Evolutionary conservation across 2,888 invertebrate genomes (phyloP).

Genomic region (Chrysodeixis includens): DNA sequence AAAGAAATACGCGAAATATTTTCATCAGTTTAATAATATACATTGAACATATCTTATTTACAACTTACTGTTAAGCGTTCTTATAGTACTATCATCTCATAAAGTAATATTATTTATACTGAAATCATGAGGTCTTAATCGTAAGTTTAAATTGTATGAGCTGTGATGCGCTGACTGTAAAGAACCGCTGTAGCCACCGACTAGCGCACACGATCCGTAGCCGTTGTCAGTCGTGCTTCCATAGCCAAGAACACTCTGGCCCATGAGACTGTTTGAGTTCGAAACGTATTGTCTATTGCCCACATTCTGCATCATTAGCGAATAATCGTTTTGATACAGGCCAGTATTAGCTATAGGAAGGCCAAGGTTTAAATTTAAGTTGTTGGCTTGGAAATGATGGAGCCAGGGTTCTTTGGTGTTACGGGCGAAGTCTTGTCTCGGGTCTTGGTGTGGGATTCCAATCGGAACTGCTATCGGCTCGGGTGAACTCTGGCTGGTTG

Average conservation of each 20-base stretch:
- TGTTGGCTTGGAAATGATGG: conserved; percentile 83
- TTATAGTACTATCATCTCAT: conserved; percentile 56
- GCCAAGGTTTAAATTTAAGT: conserved; percentile 82
- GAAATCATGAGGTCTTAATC: conserved; percentile 90
- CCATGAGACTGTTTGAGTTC: conserved; percentile 78
- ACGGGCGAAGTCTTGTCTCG: conserved; percentile 77
- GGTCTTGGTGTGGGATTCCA: conserved; percentile 83
- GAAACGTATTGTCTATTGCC: conserved; percentile 82
- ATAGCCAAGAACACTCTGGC: conserved; percentile 78
- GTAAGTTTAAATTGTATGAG: conserved; percentile 86
- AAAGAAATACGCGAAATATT: background rate
- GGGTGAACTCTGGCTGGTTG: conserved; percentile 88
- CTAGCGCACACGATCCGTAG: conserved; percentile 82
- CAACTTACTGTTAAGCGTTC: background rate
- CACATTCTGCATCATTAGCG: conserved; percentile 85
- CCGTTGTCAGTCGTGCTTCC: conserved; percentile 73
- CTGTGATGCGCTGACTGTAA: conserved; percentile 81
- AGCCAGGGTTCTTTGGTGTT: conserved; percentile 83
- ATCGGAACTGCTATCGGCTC: conserved; percentile 85
- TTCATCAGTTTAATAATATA: background rate
- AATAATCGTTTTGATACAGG: conserved; percentile 85
- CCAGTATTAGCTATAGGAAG: conserved; percentile 81
- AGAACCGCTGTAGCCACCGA: conserved; percentile 80
- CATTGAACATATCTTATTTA: background rate
- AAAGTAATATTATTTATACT: conserved; percentile 84